Evolutionary conservation across 1,140 invertebrate genomes (phyloP), one percentile per base, ranked within the genome.

Genomic region (Antheraea mylitta): DNA sequence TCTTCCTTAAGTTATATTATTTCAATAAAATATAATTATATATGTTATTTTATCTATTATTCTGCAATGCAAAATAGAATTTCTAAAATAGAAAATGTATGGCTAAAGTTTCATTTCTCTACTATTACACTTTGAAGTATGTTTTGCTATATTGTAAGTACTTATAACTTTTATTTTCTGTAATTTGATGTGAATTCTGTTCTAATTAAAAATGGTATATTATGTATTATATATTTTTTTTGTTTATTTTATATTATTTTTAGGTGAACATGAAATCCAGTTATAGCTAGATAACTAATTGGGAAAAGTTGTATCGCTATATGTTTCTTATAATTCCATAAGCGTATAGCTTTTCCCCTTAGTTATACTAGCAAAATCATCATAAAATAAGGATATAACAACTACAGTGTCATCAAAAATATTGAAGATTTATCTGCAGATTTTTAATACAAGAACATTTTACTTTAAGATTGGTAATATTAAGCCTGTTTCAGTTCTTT

Each of bases 261-360:
- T 60, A 60, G 59, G 18, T 60, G 59, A 37, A 37, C 7, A 63
- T 22, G 45, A 53, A 53, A 63, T 73, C 85, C 87, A 75, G 86
- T 86, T 85, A 82, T 69, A 58, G 75, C 84, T 86, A 79, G 84
- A 76, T 80, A 83, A 90, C 93, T 93, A 80, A 92, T 93, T 92
- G 96, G 96, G 96, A 95, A 94, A 97, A 95, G 96, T 96, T 97
- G 94, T 97, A 94, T 87, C 95, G 96, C 95, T 97, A 92, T 95
- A 94, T 94, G 93, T 94, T 91, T 79, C 76, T 86, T 85, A 92
- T 83, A 77, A 77, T 94, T 87, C 93, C 96, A 97, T 97, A 98
- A 98, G 97, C 97, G 97, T 98, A 98, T 97, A 97, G 96, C 97
- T 97, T 98, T 97, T 97, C 96, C 97, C 97, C 89, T 90, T 91